These are phyloP conservation scores for Megalurothrips usitatus DNA, from an alignment of 2,888 invertebrate genomes.

Conservation along the genomic window DNA sequence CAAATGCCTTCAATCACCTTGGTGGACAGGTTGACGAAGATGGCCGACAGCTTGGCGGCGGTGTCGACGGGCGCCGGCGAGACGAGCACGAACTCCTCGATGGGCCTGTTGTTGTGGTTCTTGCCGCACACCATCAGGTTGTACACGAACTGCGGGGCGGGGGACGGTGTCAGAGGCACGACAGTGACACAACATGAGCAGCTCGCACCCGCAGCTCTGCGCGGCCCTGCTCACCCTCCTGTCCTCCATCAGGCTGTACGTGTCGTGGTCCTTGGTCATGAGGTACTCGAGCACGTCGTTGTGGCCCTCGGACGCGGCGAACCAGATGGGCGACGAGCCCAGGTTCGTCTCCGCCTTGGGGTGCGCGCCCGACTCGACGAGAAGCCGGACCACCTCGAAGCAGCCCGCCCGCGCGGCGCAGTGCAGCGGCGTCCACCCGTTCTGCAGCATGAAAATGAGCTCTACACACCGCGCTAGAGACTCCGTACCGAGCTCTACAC, in stretches of 20 bases:
- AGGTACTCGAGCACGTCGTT: conserved; percentile 93
- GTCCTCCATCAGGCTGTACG: conserved; percentile 95
- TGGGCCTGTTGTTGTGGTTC: conserved; percentile 90
- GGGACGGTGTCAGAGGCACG: conserved; percentile 14
- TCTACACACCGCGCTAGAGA: background rate
- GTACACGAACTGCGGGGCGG: conserved; percentile 71
- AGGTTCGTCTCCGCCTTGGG: conserved; percentile 93
- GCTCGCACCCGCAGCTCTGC: background rate
- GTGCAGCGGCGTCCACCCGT: conserved; percentile 93
- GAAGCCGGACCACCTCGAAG: conserved; percentile 87
- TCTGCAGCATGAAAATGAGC: conserved; percentile 46
- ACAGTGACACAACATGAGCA: background rate
- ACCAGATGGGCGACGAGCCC: conserved; percentile 96
- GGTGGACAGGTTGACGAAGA: conserved; percentile 78
- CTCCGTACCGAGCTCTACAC: background rate
- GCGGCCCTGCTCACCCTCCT: conserved; percentile 58
- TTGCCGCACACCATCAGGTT: conserved; percentile 98
- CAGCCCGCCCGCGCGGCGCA: conserved; percentile 92
- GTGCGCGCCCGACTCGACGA: conserved; percentile 94
- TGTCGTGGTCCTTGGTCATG: conserved; percentile 96
- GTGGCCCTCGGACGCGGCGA: conserved; percentile 96
- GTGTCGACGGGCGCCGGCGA: conserved; percentile 99
- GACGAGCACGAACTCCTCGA: conserved; percentile 96
- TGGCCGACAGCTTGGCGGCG: conserved; percentile 94
- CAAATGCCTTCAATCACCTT: conserved; percentile 54